Percentiles rank a stretch among this genome's conserved stretches.
phyloP scores from a whole-genome alignment of 2,888 invertebrate genomes.

The Oxytorus armatus region DNA sequence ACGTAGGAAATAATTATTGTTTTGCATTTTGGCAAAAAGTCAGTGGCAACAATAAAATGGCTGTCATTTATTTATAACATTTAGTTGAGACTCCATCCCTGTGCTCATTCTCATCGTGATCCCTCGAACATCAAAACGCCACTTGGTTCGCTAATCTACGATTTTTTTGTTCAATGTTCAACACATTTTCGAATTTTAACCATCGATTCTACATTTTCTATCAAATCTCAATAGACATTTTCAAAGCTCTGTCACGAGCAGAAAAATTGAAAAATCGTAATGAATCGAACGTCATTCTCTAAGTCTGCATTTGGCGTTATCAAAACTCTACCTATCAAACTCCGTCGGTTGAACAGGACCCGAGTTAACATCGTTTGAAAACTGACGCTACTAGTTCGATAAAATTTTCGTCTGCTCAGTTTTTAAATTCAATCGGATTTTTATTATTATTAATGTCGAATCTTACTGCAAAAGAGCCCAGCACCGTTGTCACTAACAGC shows the following conservation, averaged over 20 bases:
- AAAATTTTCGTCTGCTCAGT: too few relatives aligned
- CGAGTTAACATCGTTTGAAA: too few relatives aligned
- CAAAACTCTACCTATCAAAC: neutral
- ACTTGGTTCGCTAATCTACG: neutral
- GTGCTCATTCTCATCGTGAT: neutral
- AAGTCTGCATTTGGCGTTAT: neutral
- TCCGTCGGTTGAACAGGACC: too few relatives aligned
- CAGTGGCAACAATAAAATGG: too few relatives aligned
- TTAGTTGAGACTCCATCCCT: too few relatives aligned
- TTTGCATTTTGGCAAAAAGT: too few relatives aligned
- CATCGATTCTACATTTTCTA: neutral
- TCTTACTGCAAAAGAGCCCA: slow-evolving; percentile 26
- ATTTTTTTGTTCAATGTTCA: neutral
- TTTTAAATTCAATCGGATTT: too few relatives aligned
- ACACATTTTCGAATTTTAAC: neutral
- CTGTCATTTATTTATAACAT: too few relatives aligned
- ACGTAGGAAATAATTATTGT: too few relatives aligned
- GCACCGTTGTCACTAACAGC: slow-evolving; percentile 4
- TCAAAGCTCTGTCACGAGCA: neutral
- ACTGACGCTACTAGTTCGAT: too few relatives aligned
- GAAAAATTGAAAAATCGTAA: neutral
- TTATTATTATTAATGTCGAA: too few relatives aligned
- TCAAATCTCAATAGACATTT: neutral
- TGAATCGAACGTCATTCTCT: neutral
- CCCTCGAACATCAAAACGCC: neutral